Evolutionary conservation across 2,113 vertebrate genomes (phyloP).

Genomic region (Rhagologus leucostigma): DNA sequence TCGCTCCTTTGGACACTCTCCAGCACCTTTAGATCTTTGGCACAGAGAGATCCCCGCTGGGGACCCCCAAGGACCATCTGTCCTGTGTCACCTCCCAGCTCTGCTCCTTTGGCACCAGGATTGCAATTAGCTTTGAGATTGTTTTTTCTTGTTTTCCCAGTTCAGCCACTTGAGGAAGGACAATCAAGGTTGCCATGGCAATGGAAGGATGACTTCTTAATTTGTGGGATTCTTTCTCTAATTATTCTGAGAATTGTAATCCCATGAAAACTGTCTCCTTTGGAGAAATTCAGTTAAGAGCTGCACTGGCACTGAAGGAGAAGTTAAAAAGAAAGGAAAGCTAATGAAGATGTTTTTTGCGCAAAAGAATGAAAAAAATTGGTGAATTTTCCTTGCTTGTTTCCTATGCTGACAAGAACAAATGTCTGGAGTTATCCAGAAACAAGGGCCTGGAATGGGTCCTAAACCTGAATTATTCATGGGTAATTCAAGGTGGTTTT

Average conservation of each 20-base stretch:
- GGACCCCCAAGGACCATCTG: rapidly evolving
- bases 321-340: neutral
- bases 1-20: neutral
- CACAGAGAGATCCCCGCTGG: neutral
- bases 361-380: neutral
- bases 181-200: constrained; percentile 8
- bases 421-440: neutral
- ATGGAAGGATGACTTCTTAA: constrained; percentile 24
- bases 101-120: neutral
- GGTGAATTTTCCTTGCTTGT: neutral
- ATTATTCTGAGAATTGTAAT: neutral
- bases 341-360: neutral
- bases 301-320: neutral
- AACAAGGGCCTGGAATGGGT: neutral
- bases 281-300: neutral
- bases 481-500: neutral
- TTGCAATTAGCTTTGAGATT: neutral
- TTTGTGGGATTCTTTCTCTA: constrained; percentile 13
- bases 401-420: neutral
- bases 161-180: constrained; percentile 1
- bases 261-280: neutral
- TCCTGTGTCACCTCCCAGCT: neutral
- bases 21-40: neutral
- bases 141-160: neutral
- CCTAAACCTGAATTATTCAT: constrained; percentile 14